A percentile compares a stretch with the other conserved stretches of the same genome.
These are phyloP conservation scores for Chunga burmeisteri DNA, from an alignment of 2,113 vertebrate species.

Conservation along the genomic window DNA sequence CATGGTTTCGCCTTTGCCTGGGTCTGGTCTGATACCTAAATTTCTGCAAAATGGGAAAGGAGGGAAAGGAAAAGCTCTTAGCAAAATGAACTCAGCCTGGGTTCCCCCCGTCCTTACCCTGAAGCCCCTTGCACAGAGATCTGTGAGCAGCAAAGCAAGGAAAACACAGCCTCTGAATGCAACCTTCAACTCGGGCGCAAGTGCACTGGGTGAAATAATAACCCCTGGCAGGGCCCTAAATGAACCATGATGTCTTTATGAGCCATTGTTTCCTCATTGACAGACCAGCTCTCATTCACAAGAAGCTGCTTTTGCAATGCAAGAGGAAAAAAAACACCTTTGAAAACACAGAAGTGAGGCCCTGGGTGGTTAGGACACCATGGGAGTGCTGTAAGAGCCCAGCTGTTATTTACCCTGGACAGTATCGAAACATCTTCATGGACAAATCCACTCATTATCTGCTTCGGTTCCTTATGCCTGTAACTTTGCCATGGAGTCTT, in stretches of 20 bases:
- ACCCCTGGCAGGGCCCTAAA: background rate
- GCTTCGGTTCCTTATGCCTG: background rate
- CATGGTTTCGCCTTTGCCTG: fast-evolving
- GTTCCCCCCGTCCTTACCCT: background rate
- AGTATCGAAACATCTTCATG: background rate
- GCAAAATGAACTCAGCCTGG: background rate
- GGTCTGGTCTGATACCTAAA: background rate
- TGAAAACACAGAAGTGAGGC: background rate
- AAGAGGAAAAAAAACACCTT: background rate
- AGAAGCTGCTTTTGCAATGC: background rate
- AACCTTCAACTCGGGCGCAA: background rate
- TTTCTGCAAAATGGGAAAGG: background rate
- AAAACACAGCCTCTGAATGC: background rate
- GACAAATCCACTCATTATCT: background rate
- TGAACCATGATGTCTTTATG: background rate
- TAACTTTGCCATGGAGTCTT: background rate
- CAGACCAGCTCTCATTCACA: background rate
- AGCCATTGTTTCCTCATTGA: background rate
- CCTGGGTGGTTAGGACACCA: fast-evolving
- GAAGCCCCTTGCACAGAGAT: background rate
- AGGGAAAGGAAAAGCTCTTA: background rate
- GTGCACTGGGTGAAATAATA: background rate
- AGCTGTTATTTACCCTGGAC: background rate
- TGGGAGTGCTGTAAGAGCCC: background rate
- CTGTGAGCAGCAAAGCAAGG: background rate